Conservation (phyloP, 2,113 vertebrate species). For the Mastomys coucha region DNA sequence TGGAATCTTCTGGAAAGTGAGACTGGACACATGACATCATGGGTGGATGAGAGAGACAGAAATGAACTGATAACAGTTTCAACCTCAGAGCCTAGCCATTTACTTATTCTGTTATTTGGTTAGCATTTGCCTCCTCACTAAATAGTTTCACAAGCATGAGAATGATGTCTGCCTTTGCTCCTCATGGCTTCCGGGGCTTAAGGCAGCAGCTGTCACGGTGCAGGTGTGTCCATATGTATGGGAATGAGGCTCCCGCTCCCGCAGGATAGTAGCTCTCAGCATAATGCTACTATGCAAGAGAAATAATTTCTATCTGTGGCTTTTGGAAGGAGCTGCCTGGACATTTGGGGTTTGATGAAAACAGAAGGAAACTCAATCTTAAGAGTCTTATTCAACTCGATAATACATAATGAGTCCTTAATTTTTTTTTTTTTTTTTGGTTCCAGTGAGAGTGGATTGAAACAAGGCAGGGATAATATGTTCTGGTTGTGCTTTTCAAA, state of each 20-base stretch:
- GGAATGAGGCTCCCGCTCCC: not conserved
- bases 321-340: slow-evolving; percentile 27
- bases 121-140: not conserved
- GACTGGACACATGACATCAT: not conserved
- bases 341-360: slow-evolving; percentile 52
- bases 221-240: not conserved
- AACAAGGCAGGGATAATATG: slow-evolving; percentile 33
- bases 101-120: not conserved
- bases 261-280: not conserved
- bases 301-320: slow-evolving; percentile 17
- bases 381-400: not conserved
- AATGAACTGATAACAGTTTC: not conserved
- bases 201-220: not conserved
- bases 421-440: not conserved
- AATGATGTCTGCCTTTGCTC: not conserved
- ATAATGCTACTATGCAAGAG: slow-evolving; percentile 1
- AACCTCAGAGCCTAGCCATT: not conserved
- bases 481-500: slow-evolving; percentile 60
- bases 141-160: not conserved
- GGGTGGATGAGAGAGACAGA: not conserved
- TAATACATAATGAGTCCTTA: not conserved
- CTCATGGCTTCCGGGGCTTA: not conserved
- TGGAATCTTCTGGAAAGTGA: not conserved
- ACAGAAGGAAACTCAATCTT: not conserved
- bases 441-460: not conserved